These are phyloP conservation scores for Arenicola marina DNA, from an alignment of 2,888 invertebrate species.

Conservation along the genomic window DNA sequence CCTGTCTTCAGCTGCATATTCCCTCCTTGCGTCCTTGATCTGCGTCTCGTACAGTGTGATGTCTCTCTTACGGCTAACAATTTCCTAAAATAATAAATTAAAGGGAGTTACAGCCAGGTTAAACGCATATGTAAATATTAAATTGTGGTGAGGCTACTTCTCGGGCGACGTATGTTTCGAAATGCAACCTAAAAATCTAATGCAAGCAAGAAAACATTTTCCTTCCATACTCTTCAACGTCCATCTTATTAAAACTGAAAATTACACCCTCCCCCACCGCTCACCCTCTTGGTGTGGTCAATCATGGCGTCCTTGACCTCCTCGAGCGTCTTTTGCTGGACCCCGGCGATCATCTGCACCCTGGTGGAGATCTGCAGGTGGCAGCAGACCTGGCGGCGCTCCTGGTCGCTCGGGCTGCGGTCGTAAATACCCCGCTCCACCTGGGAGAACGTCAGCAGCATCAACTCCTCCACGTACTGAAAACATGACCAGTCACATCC, in stretches of 20 bases:
- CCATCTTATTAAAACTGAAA: too few species aligned
- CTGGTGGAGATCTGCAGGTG: conserved; percentile 19
- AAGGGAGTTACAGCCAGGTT: too few species aligned
- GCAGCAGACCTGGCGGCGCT: conserved; percentile 18
- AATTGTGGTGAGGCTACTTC: too few species aligned
- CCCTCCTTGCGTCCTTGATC: background rate
- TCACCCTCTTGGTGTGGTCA: conserved; percentile 8
- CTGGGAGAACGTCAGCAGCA: conserved; percentile 16
- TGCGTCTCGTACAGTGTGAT: background rate
- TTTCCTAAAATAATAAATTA: conserved; percentile 1
- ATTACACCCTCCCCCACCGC: background rate
- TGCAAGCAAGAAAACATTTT: too few species aligned
- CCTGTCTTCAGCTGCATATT: background rate
- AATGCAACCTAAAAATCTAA: too few species aligned
- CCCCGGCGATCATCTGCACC: conserved; percentile 10
- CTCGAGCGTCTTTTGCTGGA: conserved; percentile 17
- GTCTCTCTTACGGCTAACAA: background rate
- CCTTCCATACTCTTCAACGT: too few species aligned
- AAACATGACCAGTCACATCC: background rate
- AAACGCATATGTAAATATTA: too few species aligned
- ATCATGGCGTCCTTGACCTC: conserved; percentile 18
- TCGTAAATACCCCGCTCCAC: conserved; percentile 20
- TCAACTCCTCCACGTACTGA: conserved; percentile 21
- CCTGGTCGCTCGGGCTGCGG: conserved; percentile 4
- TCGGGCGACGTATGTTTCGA: too few species aligned